Conservation (phyloP, 2,888 invertebrate genomes). For the Rhogogaster chlorosoma region DNA sequence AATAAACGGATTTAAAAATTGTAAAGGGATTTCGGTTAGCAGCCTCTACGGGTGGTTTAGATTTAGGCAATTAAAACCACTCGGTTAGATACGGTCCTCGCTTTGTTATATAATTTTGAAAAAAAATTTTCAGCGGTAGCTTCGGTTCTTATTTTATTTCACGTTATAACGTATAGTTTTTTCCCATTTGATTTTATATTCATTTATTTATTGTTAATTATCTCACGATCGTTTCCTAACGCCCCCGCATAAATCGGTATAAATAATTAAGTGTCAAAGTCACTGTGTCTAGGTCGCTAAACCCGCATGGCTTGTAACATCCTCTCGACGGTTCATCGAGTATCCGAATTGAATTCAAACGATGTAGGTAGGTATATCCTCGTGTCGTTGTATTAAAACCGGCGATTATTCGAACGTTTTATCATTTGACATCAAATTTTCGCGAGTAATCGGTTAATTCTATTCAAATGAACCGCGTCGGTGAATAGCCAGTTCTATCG, state of each 20-base stretch:
- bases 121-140: not conserved
- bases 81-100: not conserved
- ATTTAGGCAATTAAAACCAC: not conserved
- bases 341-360: constrained; percentile 1
- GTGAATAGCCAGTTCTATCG: too few relatives aligned
- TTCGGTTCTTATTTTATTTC: not conserved
- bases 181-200: not conserved
- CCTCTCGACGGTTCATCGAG: not conserved
- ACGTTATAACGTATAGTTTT: not conserved
- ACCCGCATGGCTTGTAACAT: not conserved
- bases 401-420: not conserved
- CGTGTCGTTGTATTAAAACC: not conserved
- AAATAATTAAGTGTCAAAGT: constrained; percentile 31
- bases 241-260: not conserved
- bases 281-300: constrained; percentile 42
- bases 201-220: not conserved
- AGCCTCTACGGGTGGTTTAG: not conserved
- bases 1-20: constrained; percentile 27
- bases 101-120: too few relatives aligned
- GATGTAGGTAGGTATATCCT: not conserved
- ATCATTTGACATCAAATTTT: not conserved
- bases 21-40: constrained; percentile 17
- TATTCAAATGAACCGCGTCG: too few relatives aligned
- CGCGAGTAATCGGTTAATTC: too few relatives aligned
- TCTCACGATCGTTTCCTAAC: not conserved